These are phyloP conservation scores for Lampris incognitus DNA, from an alignment of 2,113 vertebrate genomes.

Conservation along the genomic window DNA sequence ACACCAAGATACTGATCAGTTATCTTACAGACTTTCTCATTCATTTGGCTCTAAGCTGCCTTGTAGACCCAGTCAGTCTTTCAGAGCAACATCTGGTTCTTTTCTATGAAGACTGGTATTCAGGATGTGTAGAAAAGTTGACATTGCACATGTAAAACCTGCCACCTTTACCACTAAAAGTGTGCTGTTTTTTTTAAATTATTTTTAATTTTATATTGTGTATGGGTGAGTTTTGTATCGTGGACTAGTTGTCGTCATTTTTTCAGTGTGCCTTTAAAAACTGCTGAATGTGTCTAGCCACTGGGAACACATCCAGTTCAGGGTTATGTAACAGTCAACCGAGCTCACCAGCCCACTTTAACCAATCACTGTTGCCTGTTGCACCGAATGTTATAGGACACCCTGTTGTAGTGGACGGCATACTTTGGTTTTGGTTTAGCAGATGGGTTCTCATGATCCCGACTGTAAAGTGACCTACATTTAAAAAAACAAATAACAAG, in stretches of 20 bases:
- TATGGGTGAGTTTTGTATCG: neutral
- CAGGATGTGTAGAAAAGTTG: neutral
- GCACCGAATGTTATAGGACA: neutral
- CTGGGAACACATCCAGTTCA: conserved; percentile 21
- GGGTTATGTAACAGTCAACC: conserved; percentile 24
- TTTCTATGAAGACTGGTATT: too few species aligned
- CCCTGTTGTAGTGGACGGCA: conserved; percentile 2
- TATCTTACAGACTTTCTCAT: neutral
- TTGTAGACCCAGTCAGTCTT: neutral
- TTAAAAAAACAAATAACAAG: neutral
- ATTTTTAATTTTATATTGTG: neutral
- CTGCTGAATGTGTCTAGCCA: neutral
- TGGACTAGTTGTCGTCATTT: too few species aligned
- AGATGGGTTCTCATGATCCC: neutral
- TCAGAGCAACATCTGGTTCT: neutral
- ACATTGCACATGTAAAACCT: neutral
- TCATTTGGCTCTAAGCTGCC: neutral
- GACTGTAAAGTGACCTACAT: conserved; percentile 1
- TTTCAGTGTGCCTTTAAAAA: neutral
- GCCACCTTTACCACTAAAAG: neutral
- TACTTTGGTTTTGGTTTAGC: conserved; percentile 5
- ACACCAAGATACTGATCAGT: neutral
- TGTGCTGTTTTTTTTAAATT: neutral
- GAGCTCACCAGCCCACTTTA: conserved; percentile 6
- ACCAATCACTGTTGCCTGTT: neutral